Conservation (phyloP, 2,797 vertebrate genomes). For the Aselliscus stoliczkanus region DNA sequence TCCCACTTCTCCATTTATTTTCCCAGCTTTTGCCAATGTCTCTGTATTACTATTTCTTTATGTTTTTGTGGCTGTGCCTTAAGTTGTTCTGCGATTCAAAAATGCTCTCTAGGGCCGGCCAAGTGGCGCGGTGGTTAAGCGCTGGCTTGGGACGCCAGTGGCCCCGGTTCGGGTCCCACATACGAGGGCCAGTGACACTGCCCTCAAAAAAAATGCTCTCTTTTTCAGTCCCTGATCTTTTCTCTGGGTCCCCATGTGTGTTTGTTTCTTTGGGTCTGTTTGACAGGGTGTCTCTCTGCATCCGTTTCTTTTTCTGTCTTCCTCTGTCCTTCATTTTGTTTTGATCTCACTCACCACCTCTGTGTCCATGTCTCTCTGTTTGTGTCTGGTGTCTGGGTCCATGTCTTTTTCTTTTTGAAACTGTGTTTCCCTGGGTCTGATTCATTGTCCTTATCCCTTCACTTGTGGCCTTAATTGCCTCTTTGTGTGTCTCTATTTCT, state of each 20-base stretch:
- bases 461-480: background rate
- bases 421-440: background rate
- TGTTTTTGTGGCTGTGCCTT: background rate
- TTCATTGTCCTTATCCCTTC: background rate
- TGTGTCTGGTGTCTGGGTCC: background rate
- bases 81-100: background rate
- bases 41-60: background rate
- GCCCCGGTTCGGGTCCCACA: no score
- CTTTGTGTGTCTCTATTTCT: background rate
- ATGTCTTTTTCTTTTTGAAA: background rate
- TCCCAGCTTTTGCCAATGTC: background rate
- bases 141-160: no score
- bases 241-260: background rate
- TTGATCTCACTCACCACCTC: slow-evolving; percentile 1
- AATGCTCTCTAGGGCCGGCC: background rate
- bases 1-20: background rate
- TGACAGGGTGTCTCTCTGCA: background rate
- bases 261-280: background rate
- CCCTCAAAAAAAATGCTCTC: background rate
- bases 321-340: background rate
- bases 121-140: no score
- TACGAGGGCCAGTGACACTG: no score
- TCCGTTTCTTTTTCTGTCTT: slow-evolving; percentile 2
- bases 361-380: background rate
- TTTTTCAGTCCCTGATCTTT: background rate